These are phyloP conservation scores for Andrena minutula DNA, from an alignment of 2,888 invertebrate species.

Conservation along the genomic window DNA sequence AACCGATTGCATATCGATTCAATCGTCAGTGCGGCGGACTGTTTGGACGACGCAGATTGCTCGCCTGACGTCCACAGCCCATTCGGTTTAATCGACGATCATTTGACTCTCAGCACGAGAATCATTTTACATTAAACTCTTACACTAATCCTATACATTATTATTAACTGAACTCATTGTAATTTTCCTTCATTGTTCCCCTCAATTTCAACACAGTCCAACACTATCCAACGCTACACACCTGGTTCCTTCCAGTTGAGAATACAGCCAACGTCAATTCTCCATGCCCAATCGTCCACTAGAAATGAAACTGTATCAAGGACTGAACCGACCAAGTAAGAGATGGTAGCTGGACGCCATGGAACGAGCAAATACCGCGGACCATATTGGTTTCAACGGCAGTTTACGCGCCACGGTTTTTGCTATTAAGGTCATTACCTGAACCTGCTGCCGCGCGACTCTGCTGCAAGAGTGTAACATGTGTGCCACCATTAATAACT, in stretches of 20 bases:
- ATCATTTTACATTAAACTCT: too few species aligned
- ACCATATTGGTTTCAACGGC: slow-evolving; percentile 47
- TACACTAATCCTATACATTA: too few species aligned
- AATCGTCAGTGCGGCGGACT: slow-evolving; percentile 30
- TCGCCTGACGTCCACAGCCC: background rate
- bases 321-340: background rate
- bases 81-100: slow-evolving; percentile 9
- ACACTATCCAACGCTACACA: too few species aligned
- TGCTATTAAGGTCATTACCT: slow-evolving; percentile 65
- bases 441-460: slow-evolving; percentile 54
- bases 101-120: background rate
- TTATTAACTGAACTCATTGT: too few species aligned
- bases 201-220: too few species aligned
- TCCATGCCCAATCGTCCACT: background rate
- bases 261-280: background rate
- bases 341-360: background rate
- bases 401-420: slow-evolving; percentile 62
- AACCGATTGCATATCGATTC: slow-evolving; percentile 55
- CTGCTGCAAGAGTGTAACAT: slow-evolving; percentile 33
- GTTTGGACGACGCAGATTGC: slow-evolving; percentile 4
- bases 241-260: background rate
- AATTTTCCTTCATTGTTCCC: too few species aligned
- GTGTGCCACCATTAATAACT: slow-evolving; percentile 64
- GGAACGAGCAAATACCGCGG: slow-evolving; percentile 11
- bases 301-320: too few species aligned